Percentiles rank a stretch among this genome's conserved stretches.
Conservation (phyloP, 2,113 vertebrate species). For the Emydura subglobosa region DNA sequence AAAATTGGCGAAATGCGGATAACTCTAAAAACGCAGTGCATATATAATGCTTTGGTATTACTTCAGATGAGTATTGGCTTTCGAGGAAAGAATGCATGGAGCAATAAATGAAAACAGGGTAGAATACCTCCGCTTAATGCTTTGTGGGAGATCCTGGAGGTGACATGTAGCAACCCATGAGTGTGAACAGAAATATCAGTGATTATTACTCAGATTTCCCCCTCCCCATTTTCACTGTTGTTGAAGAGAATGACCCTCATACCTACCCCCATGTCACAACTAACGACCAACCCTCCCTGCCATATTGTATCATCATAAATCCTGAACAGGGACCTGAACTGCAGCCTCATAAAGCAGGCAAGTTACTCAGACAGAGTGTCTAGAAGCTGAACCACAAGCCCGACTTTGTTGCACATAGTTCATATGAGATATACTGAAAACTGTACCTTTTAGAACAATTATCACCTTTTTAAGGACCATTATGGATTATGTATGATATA, state of each 20-base stretch:
- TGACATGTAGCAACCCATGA: neutral
- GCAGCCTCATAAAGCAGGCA: neutral
- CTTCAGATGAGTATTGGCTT: neutral
- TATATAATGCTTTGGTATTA: neutral
- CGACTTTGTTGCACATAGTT: neutral
- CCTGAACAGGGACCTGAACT: neutral
- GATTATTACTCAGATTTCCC: neutral
- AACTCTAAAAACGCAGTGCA: neutral
- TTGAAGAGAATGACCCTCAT: neutral
- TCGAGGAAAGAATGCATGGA: neutral
- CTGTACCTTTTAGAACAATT: slow-evolving; percentile 59
- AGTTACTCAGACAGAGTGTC: neutral
- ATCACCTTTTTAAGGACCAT: slow-evolving; percentile 77
- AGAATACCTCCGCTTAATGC: neutral
- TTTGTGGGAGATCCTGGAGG: neutral
- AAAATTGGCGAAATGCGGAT: neutral
- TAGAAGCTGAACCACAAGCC: neutral
- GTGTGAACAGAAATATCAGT: neutral
- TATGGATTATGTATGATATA: slow-evolving; percentile 71
- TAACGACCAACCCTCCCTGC: no score
- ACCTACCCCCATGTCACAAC: neutral
- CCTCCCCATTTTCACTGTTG: neutral
- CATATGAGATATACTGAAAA: neutral
- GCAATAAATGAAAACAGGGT: neutral
- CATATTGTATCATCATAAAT: accelerated